A percentile compares a stretch with the other conserved stretches of the same genome.
Conservation (phyloP, 2,797 vertebrate genomes). For the Eospalax fontanierii region DNA sequence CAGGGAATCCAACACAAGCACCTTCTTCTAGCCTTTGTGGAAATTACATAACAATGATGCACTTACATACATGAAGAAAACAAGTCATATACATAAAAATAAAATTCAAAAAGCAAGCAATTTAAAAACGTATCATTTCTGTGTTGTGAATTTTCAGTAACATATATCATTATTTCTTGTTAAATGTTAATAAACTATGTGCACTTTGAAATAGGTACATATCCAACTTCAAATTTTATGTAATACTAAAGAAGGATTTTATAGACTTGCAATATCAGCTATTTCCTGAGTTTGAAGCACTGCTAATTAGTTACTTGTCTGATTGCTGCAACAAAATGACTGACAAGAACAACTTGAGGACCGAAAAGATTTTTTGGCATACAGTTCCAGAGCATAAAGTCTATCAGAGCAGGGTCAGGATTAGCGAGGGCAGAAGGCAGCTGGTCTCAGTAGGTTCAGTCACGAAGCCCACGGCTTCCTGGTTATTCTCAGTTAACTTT, state of each 20-base stretch:
- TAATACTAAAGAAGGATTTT: neutral
- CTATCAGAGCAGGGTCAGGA: neutral
- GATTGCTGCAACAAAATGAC: neutral
- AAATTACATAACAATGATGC: no score
- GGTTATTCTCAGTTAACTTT: neutral
- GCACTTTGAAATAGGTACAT: neutral
- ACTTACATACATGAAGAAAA: no score
- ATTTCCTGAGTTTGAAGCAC: neutral
- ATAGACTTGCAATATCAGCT: neutral
- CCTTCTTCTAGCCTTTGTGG: no score
- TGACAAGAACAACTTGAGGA: neutral
- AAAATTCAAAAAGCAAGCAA: neutral
- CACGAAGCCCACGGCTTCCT: neutral
- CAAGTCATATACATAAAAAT: no score
- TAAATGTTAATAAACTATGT: neutral
- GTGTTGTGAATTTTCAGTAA: slow-evolving; percentile 5
- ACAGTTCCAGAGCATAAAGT: neutral
- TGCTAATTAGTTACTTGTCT: neutral
- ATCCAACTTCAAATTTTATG: slow-evolving; percentile 13
- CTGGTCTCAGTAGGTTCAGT: no score
- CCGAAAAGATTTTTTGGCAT: neutral
- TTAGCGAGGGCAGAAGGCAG: neutral
- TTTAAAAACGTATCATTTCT: neutral
- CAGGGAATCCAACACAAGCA: no score
- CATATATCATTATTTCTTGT: slow-evolving; percentile 28